These are phyloP conservation scores for Anniella stebbinsi DNA, from an alignment of 2,797 vertebrate genomes.

Conservation along the genomic window DNA sequence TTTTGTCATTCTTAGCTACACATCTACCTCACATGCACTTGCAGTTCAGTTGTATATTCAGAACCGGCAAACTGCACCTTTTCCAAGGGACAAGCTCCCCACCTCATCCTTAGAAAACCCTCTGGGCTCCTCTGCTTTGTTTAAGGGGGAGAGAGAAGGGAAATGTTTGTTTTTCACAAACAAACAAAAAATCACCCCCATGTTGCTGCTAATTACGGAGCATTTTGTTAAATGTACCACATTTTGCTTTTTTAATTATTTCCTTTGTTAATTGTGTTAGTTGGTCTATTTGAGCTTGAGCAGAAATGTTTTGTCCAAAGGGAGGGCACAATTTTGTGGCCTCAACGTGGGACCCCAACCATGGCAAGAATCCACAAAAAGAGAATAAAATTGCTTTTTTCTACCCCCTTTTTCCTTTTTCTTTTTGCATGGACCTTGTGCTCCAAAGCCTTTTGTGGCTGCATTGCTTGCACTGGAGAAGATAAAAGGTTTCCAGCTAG, in stretches of 20 bases:
- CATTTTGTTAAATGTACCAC: conserved; percentile 9
- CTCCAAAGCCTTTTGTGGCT: not conserved
- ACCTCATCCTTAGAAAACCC: conserved; percentile 15
- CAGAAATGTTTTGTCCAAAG: conserved; percentile 9
- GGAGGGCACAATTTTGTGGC: not conserved
- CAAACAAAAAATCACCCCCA: not conserved
- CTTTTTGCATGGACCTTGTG: not conserved
- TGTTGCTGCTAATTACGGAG: conserved; percentile 40
- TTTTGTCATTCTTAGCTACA: conserved; percentile 49
- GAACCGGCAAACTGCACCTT: conserved; percentile 44
- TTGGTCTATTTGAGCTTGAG: conserved; percentile 17
- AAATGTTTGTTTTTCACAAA: conserved; percentile 13
- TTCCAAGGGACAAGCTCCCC: conserved; percentile 34
- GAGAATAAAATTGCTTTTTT: not conserved
- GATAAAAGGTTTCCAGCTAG: not conserved
- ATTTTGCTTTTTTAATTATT: not conserved
- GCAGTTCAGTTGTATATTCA: conserved; percentile 36
- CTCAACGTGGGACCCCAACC: not conserved
- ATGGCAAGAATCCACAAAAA: not conserved
- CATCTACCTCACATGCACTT: conserved; percentile 69
- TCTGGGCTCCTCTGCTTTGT: conserved; percentile 21
- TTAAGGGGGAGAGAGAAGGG: not conserved
- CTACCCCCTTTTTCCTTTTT: not conserved
- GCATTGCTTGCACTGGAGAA: not conserved
- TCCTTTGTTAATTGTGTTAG: conserved; percentile 15